phyloP scores from a whole-genome alignment of 2,888 invertebrate species.

The Xestia xanthographa region DNA sequence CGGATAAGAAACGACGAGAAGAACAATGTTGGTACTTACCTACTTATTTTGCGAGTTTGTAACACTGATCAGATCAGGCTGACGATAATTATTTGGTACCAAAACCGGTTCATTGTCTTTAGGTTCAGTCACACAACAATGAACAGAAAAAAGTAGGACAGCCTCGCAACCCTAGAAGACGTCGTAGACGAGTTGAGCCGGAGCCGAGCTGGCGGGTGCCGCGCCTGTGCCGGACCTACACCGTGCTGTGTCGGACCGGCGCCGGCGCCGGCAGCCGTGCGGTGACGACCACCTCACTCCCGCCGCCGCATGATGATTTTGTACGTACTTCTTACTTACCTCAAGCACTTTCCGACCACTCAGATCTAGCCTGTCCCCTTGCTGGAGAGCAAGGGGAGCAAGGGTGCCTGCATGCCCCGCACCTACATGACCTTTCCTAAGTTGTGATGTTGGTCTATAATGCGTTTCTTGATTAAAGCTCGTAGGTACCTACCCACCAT shows the following conservation, averaged over 20 bases:
- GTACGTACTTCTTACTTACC: conserved; percentile 17
- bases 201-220: conserved; percentile 67
- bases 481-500: neutral
- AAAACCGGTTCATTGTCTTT: neutral
- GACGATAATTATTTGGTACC: neutral
- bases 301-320: conserved; percentile 30
- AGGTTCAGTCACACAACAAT: conserved; percentile 44
- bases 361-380: too few relatives aligned
- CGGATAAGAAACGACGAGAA: neutral
- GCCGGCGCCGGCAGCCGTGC: conserved; percentile 21
- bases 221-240: conserved; percentile 71
- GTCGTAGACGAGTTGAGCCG: conserved; percentile 34
- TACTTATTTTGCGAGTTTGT: neutral
- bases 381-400: too few relatives aligned
- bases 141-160: conserved; percentile 35
- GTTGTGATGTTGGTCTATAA: neutral
- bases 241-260: conserved; percentile 44
- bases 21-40: neutral
- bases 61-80: neutral
- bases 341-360: conserved; percentile 36
- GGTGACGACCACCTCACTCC: conserved; percentile 3
- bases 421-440: neutral
- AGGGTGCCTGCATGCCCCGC: too few relatives aligned
- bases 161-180: conserved; percentile 43
- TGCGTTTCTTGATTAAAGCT: neutral